Percentiles rank a stretch among this genome's conserved stretches.
Evolutionary conservation across 2,888 invertebrate genomes (phyloP).

Genomic region (Hypomecis punctinalis): DNA sequence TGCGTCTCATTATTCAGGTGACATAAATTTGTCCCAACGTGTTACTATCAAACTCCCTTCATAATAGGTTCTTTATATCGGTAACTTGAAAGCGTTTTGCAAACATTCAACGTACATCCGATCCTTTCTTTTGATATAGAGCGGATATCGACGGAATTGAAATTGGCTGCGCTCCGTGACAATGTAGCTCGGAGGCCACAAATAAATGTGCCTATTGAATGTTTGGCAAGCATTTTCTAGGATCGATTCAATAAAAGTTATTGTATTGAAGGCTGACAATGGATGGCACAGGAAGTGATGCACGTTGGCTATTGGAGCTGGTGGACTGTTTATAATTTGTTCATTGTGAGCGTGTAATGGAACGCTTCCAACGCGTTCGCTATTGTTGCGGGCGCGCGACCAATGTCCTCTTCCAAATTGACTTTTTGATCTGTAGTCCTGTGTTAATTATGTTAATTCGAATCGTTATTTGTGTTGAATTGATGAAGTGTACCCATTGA

Average conservation of each 20-base stretch:
- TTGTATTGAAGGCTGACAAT: conserved; percentile 83
- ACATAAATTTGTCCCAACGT: conserved; percentile 71
- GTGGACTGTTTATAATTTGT: conserved; percentile 85
- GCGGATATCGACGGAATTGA: conserved; percentile 78
- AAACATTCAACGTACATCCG: conserved; percentile 65
- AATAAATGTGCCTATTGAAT: conserved; percentile 73
- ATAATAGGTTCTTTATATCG: conserved; percentile 54
- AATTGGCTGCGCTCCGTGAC: conserved; percentile 69
- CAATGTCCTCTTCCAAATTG: conserved; percentile 73
- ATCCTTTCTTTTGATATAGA: conserved; percentile 69
- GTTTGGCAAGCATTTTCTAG: conserved; percentile 73
- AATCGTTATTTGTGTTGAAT: neutral
- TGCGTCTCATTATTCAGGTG: conserved; percentile 56
- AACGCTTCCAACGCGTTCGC: conserved; percentile 69
- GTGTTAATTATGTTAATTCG: conserved; percentile 7
- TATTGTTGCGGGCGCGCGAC: conserved; percentile 62
- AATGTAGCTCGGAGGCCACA: conserved; percentile 73
- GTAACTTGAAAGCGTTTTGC: conserved; percentile 62
- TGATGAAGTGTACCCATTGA: neutral
- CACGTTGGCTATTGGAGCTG: conserved; percentile 78
- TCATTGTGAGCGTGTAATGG: conserved; percentile 75
- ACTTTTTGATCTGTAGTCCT: conserved; percentile 56
- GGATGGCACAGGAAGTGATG: conserved; percentile 80
- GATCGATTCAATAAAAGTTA: conserved; percentile 84
- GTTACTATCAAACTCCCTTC: conserved; percentile 41